Base-by-base conservation (phyloP, 2,113 vertebrate genomes). In the Toxotes chatareus region DNA sequence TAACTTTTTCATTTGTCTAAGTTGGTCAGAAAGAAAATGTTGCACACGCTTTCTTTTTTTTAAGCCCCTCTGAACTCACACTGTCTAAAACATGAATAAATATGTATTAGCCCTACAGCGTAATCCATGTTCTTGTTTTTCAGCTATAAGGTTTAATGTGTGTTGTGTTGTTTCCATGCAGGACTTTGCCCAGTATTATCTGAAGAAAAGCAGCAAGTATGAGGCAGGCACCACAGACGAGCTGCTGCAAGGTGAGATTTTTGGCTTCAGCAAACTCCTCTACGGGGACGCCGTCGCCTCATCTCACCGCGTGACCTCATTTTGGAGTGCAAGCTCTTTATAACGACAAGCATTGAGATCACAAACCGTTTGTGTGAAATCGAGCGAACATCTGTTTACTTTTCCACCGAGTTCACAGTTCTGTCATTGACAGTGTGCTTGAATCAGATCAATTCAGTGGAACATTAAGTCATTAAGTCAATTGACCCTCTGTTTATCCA, bases 171-270 rank as follows among this genome's bases (percentile, higher is more conserved):
- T 61, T 69, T 74, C 17, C 12, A 12, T 55, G 36, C 86, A 95
- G 94, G 86, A 86, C 19, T 94, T 95, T 83, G 94, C 93, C 8
- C 86, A 55, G 44, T 82, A 74, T 86, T 83, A 93, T 57, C 70
- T 95, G 65, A 88, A 92, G 44, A 81, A 78, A 17, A 84, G 73
- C 8, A 82, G 46, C 72, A 86, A 44, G 21, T 95, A 95, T 0
- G 95, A 97, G 46, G 69, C 89, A 0, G 94, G 87, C 56, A 90
- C 93, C 62, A 94, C 93, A 55, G 85, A 94, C 1, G 93, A 94
- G 74, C 95, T 96, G 59, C 91, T 97, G 36, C 88, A 86, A 82
- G 94, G 96, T 96, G 60, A 75, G 87, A 14, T 42, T 23, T 27
- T n/a, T n/a, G 7, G 1, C 62, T 72, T 34, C 34, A 53, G 2